Base-by-base conservation (phyloP, 2,888 invertebrate genomes). In the Taenaris catops region DNA sequence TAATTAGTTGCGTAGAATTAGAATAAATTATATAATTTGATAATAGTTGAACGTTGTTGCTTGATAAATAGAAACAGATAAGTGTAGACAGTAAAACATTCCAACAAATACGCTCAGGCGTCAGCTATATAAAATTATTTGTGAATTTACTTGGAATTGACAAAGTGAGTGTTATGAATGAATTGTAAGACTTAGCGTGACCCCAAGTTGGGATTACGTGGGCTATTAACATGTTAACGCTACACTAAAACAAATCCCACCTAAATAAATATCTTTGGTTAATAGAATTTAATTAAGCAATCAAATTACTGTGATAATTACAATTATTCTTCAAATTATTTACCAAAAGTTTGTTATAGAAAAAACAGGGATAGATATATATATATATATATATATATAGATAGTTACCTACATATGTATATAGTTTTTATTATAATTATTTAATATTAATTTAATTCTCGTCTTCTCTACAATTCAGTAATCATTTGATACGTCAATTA, bases 291-390 rank as follows among this genome's bases (percentile, higher is more conserved):
- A 29, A 19, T 51, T 16, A 57, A 47, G 50, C 46, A 53, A 51
- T 38, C 24, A 41, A 41, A 32, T 31, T 21, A 20, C 8, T 29
- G 27, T 20, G 1, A 28, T 44, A 46, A 43, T 37, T 39, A 50
- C 48, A 41, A 20, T n/a, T 54, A 48, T 47, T 36, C 44, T 57
- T 57, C 63, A 64, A 75, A 67, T 51, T 66, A 68, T 67, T 73
- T 69, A 62, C 64, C 57, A 63, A 63, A 61, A 59, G 60, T 12
- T 58, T 62, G 58, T 53, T 57, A 53, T 58, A 70, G 65, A 69
- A 74, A n/a, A n/a, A 78, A 71, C 60, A 51, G 58, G 67, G 67
- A 74, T 63, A 67, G 55, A 63, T 64, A 66, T 56, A 55, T 65
- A 66, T 39, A 46, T 46, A 67, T 57, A 55, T 65, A 66, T 41